Base-by-base conservation (phyloP, 1,140 invertebrate species). In the Drosophila carrolli region DNA sequence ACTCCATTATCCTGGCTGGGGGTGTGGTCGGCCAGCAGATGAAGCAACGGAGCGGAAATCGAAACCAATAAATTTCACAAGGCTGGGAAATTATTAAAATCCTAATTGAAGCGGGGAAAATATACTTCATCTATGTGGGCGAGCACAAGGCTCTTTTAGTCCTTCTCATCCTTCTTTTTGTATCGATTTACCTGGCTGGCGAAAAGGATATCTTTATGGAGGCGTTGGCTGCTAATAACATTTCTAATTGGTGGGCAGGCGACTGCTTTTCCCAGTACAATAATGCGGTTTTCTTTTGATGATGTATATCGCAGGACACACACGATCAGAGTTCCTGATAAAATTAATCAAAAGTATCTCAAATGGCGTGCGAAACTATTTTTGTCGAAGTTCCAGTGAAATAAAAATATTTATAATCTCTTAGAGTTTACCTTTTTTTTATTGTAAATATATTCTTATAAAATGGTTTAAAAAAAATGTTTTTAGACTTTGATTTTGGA, bases 61-160 rank as follows among this genome's bases (percentile, higher is more conserved):
- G 67, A 83, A 78, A 77, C 79, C 79, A 83, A 86, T 88, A 88
- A 89, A 89, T 88, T 83, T 88, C 78, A 83, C 84, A 57, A 89
- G 66, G 67, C 65, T 83, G 72, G 67, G 79, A 88, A 86, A 86
- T 86, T 86, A 86, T 88, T 79, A 88, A 88, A 88, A 88, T 83
- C 76, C 71, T 88, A 88, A 88, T 89, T 88, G 83, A 88, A 80
- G 75, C 67, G 72, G 40, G 50, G 40, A 71, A 37, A 27, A 14
- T 47, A 51, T 55, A 38, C 35, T 44, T 38, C 55, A 35, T 32
- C 44, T 14, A 71, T 71, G 38, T 50, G 46, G 60, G 50, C 13
- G 41, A 38, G 19, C 43, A 19, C 46, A 51, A 32, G 6, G 14
- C 11, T 59, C 32, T 6, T 27, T 38, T 16, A 9, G 29, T 59